Evolutionary conservation across 2,797 vertebrate genomes (phyloP).

Genomic region (Sternarchorhynchus goeldii): DNA sequence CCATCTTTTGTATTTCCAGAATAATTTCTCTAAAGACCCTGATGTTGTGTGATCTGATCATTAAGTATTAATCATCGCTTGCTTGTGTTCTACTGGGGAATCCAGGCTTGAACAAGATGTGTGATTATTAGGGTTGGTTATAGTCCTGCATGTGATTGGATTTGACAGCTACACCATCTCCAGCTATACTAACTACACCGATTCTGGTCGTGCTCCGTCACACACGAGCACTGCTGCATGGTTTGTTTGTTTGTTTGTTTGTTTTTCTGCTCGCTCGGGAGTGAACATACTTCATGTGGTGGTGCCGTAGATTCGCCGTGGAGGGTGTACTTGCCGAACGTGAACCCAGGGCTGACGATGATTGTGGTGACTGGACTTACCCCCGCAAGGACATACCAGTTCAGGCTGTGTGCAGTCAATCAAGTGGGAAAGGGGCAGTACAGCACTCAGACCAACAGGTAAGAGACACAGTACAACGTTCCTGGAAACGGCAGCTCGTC

Average conservation of each 20-base stretch:
- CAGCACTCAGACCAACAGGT: constrained; percentile 93
- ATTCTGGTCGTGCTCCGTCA: background rate
- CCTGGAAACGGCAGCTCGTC: background rate
- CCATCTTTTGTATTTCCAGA: constrained; percentile 43
- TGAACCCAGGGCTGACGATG: constrained; percentile 77
- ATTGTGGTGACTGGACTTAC: constrained; percentile 87
- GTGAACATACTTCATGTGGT: background rate
- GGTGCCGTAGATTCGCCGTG: constrained; percentile 88
- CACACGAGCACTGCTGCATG: background rate
- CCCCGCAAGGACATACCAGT: constrained; percentile 93
- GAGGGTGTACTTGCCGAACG: constrained; percentile 89
- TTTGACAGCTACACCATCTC: constrained; percentile 28
- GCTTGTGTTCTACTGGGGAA: constrained; percentile 46
- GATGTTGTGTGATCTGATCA: constrained; percentile 51
- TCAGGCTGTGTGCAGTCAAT: constrained; percentile 92
- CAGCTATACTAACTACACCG: constrained; percentile 7
- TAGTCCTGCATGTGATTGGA: constrained; percentile 16
- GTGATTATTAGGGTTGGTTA: constrained; percentile 51
- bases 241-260: background rate
- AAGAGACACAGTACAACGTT: constrained; percentile 36
- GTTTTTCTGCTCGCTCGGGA: background rate
- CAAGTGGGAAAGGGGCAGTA: constrained; percentile 94
- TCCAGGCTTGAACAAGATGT: constrained; percentile 47
- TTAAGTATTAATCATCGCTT: constrained; percentile 57
- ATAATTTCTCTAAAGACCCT: constrained; percentile 47